Evolutionary conservation across 1,140 invertebrate species (phyloP).

Genomic region (Tenebrio molitor): DNA sequence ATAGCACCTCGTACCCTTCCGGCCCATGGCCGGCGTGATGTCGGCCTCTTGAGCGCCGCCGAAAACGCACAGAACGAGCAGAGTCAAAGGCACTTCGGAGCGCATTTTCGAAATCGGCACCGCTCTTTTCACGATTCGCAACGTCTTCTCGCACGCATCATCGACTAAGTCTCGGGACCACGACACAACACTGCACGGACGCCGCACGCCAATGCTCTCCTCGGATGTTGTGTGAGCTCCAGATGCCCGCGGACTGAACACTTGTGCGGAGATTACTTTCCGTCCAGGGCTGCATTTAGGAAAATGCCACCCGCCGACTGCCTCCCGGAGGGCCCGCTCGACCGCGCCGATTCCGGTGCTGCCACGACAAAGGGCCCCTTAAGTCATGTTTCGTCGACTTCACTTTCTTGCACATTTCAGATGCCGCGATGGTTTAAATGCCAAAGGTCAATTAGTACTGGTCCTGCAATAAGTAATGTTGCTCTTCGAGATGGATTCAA

Average conservation of each 20-base stretch:
- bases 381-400: no score
- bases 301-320: constrained; percentile 40
- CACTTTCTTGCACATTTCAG: no score
- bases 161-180: constrained; percentile 7
- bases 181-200: constrained; percentile 28
- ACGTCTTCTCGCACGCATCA: constrained; percentile 37
- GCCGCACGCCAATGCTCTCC: constrained; percentile 26
- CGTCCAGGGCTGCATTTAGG: constrained; percentile 43
- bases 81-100: constrained; percentile 42
- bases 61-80: constrained; percentile 44
- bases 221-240: constrained; percentile 48
- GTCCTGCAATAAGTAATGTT: no score
- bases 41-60: constrained; percentile 42
- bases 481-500: no score
- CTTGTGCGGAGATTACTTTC: constrained; percentile 43
- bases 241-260: constrained; percentile 48
- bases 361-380: no score
- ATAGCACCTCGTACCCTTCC: constrained; percentile 58
- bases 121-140: constrained; percentile 2
- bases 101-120: constrained; percentile 18
- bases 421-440: no score
- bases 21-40: constrained; percentile 56
- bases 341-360: not conserved
- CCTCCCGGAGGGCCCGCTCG: constrained; percentile 29
- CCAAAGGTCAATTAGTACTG: no score